A percentile compares a stretch with the other conserved stretches of the same genome.
Evolutionary conservation across 2,113 vertebrate species (phyloP).

Genomic region (Rattus rattus): DNA sequence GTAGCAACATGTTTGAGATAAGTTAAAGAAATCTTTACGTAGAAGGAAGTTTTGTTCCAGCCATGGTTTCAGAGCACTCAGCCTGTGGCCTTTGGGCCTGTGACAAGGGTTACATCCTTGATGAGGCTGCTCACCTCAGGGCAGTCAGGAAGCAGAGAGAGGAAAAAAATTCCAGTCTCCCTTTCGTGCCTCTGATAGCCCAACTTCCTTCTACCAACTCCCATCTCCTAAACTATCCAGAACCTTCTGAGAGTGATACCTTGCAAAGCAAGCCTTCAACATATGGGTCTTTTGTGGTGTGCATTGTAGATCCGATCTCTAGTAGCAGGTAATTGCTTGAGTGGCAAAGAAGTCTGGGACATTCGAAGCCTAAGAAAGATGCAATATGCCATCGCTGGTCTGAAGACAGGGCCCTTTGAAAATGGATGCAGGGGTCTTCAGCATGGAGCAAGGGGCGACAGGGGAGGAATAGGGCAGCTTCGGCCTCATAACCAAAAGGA

Average conservation of each 20-base stretch:
- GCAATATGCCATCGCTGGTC: neutral
- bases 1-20: neutral
- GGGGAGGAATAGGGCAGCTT: neutral
- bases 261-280: neutral
- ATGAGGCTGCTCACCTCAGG: neutral
- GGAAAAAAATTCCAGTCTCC: neutral
- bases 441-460: neutral
- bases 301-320: neutral
- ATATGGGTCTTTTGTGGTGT: neutral
- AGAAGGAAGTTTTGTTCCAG: neutral
- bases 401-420: neutral
- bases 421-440: neutral
- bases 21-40: neutral
- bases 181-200: neutral
- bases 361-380: neutral
- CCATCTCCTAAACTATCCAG: neutral
- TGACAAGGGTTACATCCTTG: neutral
- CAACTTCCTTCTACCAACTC: neutral
- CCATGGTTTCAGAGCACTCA: neutral
- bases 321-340: neutral
- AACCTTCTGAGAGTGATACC: no score
- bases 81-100: neutral
- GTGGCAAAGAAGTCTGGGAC: neutral
- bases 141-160: neutral
- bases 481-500: neutral